These are phyloP conservation scores for Gallinago nigripennis DNA, from an alignment of 2,797 vertebrate genomes.

Conservation along the genomic window DNA sequence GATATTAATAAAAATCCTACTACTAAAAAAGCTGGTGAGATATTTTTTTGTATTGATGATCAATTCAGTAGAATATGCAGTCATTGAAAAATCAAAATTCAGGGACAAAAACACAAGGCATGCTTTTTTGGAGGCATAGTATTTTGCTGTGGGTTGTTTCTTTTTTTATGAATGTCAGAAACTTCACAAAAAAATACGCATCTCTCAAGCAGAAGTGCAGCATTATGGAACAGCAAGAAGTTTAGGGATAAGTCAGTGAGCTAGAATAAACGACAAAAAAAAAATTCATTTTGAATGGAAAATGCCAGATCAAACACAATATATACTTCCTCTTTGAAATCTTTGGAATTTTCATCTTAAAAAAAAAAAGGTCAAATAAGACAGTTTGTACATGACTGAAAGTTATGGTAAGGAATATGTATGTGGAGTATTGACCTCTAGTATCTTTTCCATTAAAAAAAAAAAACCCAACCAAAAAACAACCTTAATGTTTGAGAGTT, in stretches of 20 bases:
- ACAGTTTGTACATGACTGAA: neutral
- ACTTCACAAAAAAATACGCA: neutral
- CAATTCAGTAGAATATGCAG: neutral
- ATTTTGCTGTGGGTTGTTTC: neutral
- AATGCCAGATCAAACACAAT: neutral
- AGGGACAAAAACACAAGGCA: rapidly evolving
- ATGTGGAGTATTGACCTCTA: neutral
- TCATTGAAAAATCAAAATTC: neutral
- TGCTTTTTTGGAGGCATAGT: rapidly evolving
- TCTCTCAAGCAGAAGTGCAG: neutral
- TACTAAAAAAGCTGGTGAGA: neutral
- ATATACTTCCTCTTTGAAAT: neutral
- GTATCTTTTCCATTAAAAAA: neutral
- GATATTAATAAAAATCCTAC: neutral
- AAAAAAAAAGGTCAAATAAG: neutral
- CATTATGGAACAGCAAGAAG: neutral
- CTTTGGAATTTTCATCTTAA: neutral
- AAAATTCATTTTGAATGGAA: neutral
- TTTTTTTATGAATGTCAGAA: neutral
- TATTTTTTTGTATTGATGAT: neutral
- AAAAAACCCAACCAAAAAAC: neutral
- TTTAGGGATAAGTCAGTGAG: neutral
- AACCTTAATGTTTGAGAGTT: rapidly evolving
- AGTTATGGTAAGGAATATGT: neutral
- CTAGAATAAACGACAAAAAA: neutral